These are phyloP conservation scores for Hemibagrus guttatus DNA, from an alignment of 2,797 vertebrate species.

Conservation along the genomic window DNA sequence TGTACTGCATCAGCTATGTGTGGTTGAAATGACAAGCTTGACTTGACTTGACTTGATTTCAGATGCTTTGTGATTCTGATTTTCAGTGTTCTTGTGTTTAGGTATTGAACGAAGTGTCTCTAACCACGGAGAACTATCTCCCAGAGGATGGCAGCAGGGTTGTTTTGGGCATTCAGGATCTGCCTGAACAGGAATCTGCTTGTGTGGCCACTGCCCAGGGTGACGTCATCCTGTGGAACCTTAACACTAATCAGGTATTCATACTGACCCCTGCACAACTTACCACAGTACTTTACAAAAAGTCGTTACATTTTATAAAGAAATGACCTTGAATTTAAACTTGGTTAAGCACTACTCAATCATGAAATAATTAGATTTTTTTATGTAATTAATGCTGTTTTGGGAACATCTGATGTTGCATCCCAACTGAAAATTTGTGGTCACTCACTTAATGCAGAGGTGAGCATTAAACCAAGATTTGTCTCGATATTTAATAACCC, in stretches of 20 bases:
- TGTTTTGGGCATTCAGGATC: slow-evolving; percentile 85
- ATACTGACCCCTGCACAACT: too few relatives aligned
- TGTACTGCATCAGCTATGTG: too few relatives aligned
- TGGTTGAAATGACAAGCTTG: too few relatives aligned
- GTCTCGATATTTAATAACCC: too few relatives aligned
- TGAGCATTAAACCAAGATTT: too few relatives aligned
- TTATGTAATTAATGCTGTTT: background rate
- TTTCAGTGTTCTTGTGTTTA: slow-evolving; percentile 53
- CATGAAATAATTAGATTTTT: background rate
- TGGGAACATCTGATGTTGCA: background rate
- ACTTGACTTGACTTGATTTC: too few relatives aligned
- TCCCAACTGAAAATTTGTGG: background rate
- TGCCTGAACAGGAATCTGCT: slow-evolving; percentile 85
- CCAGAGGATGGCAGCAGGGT: slow-evolving; percentile 82
- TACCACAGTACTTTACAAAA: background rate
- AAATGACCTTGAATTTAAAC: background rate
- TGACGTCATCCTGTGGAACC: slow-evolving; percentile 86
- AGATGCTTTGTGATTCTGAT: background rate
- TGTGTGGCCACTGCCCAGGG: slow-evolving; percentile 88
- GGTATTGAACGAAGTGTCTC: slow-evolving; percentile 80
- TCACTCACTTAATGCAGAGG: background rate
- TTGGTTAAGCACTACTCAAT: background rate
- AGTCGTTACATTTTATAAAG: background rate
- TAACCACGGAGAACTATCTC: slow-evolving; percentile 81
- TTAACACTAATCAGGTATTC: slow-evolving; percentile 81